Evolutionary conservation across 2,888 invertebrate species (phyloP), one percentile per base, ranked within the genome.

Genomic region (Gymnosoma rotundatum): DNA sequence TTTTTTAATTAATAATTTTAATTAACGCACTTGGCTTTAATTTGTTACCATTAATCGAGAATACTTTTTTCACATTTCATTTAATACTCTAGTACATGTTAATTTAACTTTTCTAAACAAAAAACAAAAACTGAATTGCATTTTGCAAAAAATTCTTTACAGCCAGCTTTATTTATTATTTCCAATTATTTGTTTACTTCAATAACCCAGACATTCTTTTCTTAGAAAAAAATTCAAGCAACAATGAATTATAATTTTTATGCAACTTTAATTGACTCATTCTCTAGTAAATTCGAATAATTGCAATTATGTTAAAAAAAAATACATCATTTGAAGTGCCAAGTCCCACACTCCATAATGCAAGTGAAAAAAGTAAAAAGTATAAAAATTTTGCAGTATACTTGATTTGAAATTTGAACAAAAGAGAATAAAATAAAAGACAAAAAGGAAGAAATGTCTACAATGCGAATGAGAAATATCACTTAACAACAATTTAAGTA

Each of bases 241-340:
- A 52, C 48, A 61, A 52, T 60, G 38, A 61, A 36, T 8, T 7
- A 2, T 48, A 20, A n/a, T 45, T 73, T 64, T 0, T 45, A 63
- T 74, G 12, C 73, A 74, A 87, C 82, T 73, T 87, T 82, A 85
- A 74, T 83, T 80, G 80, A 67, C 73, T n/a, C 45, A 58, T 58
- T 21, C 42, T 42, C 12, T 54, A n/a, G n/a, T 38, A 12, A 54
- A 36, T 45, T 36, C 9, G 38, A 69, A 48, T 32, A 78, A 38
- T 4, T 50, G 18, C 56, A 70, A 58, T 66, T 9, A 6, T 36
- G 42, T n/a, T 56, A 63, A 20, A 21, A 63, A 73, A 32, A 38
- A 69, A 67, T 36, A 66, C 18, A 42, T 38, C 52, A 14, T 74
- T 21, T 80, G 76, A 80, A 83, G 83, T 83, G 83, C 18, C 72